Base-by-base conservation (phyloP, 2,797 vertebrate genomes). In the Sandelia bainsii region DNA sequence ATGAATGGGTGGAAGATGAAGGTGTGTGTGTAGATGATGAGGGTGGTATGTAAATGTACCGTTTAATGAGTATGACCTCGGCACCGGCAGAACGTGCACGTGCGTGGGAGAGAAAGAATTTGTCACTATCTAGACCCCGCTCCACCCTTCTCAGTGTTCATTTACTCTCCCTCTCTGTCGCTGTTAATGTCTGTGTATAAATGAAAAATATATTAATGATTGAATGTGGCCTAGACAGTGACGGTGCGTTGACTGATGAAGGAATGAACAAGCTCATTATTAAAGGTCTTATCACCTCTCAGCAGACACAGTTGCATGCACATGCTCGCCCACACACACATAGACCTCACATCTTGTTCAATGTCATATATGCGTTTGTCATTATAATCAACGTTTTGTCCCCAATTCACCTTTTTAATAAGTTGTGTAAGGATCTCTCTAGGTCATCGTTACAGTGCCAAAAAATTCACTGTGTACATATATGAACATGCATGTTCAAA, bases 201-300 rank as follows among this genome's bases (percentile, higher is more conserved):
- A 81, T 82, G 79, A 87, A 85, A 87, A 82, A 81, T 77, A 62
- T 72, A 83, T 80, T 87, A 81, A 88, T 87, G 79, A 87, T 79
- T 81, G 86, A 87, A 81, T 87, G 75, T 20, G 64, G 67, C 77
- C 39, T 10, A 72, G 85, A 79, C 82, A 81, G 72, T 84, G 86
- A 85, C 81, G 67, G 80, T 32, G 71, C 77, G 56, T 45, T 90
- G 90, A 91, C 82, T 90, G 85, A 89, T 91, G 87, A 84, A 22
- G 7, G 68, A 82, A 83, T 9, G 83, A 83, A 85, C 78, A 81
- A 82, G 82, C 85, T 89, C 87, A 87, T 91, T 87, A 91, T 83
- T 86, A 84, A 85, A 89, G 81, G 89, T 89, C 88, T 92, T 92
- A 92, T 92, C 90, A 85, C 79, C 79, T 84, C 80, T 66, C 58